A percentile compares a stretch with the other conserved stretches of the same genome.
Evolutionary conservation across 2,888 invertebrate genomes (phyloP).

Genomic region (Hermaeophaga mercurialis): DNA sequence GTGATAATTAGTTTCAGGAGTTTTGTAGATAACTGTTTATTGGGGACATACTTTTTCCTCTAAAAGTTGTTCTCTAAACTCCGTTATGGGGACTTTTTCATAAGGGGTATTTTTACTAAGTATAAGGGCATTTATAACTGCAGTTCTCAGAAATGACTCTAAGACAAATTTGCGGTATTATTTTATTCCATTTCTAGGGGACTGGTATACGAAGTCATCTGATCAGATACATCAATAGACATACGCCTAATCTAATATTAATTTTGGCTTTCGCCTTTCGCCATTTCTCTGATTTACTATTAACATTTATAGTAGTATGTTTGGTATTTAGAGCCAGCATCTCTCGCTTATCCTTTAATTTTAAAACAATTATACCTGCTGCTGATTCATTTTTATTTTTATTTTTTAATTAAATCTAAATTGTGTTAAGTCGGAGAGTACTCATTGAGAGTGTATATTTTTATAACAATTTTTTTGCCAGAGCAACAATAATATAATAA

Average conservation of each 20-base stretch:
- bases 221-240: background rate
- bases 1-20: background rate
- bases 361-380: background rate
- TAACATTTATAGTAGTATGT: background rate
- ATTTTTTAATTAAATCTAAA: background rate
- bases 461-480: background rate
- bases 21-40: background rate
- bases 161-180: background rate
- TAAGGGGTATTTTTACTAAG: background rate
- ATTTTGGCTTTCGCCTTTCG: background rate
- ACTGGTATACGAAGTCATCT: background rate
- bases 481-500: background rate
- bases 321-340: background rate
- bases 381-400: background rate
- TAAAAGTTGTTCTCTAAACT: constrained; percentile 1
- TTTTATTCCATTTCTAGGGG: background rate
- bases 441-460: background rate
- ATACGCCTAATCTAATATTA: background rate
- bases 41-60: constrained; percentile 1
- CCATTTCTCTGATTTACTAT: background rate
- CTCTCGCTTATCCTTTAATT: background rate
- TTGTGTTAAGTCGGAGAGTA: background rate
- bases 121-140: constrained; percentile 5
- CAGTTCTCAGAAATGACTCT: constrained; percentile 2
- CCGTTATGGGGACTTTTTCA: constrained; percentile 1